Evolutionary conservation across 2,888 invertebrate species (phyloP), one percentile per base, ranked within the genome.

Genomic region (Tenthredo livida): DNA sequence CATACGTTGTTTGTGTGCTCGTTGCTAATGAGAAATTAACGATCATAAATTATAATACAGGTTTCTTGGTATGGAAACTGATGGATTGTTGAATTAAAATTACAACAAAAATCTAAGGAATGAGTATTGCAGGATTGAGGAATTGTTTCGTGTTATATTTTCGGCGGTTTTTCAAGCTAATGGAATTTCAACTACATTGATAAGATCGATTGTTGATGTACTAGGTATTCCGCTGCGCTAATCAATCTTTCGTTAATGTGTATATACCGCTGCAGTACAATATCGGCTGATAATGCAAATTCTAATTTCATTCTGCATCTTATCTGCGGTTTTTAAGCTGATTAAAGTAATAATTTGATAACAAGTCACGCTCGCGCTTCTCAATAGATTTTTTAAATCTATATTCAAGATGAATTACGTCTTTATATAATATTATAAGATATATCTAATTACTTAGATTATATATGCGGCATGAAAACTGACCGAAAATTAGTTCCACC

Each of bases 221-320:
- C n/a, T n/a, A n/a, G n/a, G 37, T 50, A 33, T 21, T 73, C 15
- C 40, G n/a, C 73, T 12, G 21, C 21, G 54, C 50, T 54, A 33
- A 77, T 77, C 77, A 54, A 77, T 77, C 12, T 72, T 25, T 29
- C 17, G 29, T 70, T 33, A 3, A 72, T 75, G 21, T 4, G 15
- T 70, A 17, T 67, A 17, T n/a, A n/a, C 67, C 12, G 70, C 15
- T 33, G 37, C 9, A 70, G 37, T 17, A 47, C 9, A 47, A 77
- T 25, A 21, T n/a, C 29, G 29, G 50, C 50, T 77, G 77, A 77
- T 77, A 77, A 50, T 54, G 77, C 77, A 33, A 54, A 47, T 54
- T 50, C 54, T n/a, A n/a, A 77, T 40, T 77, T 54, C 40, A 17
- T 37, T 5, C 29, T 3, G 50, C 50, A 50, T 77, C 50, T 50